Evolutionary conservation across 1,140 invertebrate species (phyloP).

Genomic region (Platorchestia sp.): DNA sequence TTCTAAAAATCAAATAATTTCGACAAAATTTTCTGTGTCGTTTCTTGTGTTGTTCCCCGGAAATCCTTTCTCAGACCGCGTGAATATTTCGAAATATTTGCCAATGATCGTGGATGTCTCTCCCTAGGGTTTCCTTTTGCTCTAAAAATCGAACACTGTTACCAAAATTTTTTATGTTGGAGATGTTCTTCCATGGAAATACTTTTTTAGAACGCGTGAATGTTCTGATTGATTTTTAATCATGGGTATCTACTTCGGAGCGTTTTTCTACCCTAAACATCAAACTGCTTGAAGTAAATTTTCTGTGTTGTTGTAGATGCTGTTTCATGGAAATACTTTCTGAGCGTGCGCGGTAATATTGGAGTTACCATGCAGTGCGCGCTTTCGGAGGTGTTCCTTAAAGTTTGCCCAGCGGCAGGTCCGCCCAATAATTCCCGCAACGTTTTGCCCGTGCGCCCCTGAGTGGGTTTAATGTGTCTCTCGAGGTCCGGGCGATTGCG

Average conservation of each 20-base stretch:
- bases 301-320: background rate
- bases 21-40: too few species aligned
- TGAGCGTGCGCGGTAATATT: background rate
- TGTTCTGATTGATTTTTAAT: too few species aligned
- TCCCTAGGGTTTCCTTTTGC: background rate
- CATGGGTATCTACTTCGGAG: background rate
- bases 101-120: background rate
- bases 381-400: background rate
- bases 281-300: background rate
- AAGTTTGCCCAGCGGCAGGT: background rate
- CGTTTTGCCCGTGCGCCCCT: background rate
- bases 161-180: background rate
- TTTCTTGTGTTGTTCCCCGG: too few species aligned
- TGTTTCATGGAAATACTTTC: background rate
- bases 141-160: background rate
- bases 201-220: background rate
- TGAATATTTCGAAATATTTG: background rate
- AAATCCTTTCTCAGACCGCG: background rate
- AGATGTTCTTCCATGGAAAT: background rate
- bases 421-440: background rate
- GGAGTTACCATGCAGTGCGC: background rate
- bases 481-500: conserved; percentile 2
- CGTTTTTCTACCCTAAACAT: background rate
- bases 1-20: too few species aligned
- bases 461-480: background rate